Evolutionary conservation across 2,113 vertebrate genomes (phyloP), one percentile per base, ranked within the genome.

Genomic region (Mohoua ochrocephala): DNA sequence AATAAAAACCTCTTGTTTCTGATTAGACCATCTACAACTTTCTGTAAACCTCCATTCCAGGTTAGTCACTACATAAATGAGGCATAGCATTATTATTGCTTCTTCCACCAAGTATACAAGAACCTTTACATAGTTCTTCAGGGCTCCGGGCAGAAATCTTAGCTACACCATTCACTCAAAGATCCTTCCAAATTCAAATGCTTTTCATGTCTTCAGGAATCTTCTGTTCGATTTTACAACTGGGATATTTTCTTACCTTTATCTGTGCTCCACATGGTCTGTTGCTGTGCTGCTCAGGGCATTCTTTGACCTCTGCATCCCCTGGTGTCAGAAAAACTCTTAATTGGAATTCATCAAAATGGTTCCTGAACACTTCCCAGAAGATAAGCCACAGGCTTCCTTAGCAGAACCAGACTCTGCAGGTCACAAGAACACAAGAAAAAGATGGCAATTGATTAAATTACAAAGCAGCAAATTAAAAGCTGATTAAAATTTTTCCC

Each of bases 321-420:
- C 24, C 19, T 35, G 50, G 56, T 81, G 88, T 88, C 91, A 95
- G 54, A 79, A 94, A 93, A 63, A 67, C 18, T 93, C 67, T 92
- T 95, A 93, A 95, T 81, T 95, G 91, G 86, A 95, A 88, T 94
- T 93, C 79, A 81, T 88, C 84, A 91, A 85, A 91, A 93, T n/a
- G 24, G 75, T 37, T 91, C 90, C 50, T 89, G 56, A 97, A 84
- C 31, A 35, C 30, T 49, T n/a, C 56, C 18, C 26, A 53, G 63
- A 79, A 94, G 67, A 49, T 45, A 94, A 61, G n/a, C 15, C 49
- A 88, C 56, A 78, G 45, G 57, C 44, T 82, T 90, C 59, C 68
- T 69, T 28, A 73, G 81, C 61, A 91, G 59, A 90, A 85, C 33
- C 42, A 90, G 59, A 65, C 39, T 78, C 91, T 91, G 67, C 54